Evolutionary conservation across 2,888 invertebrate genomes (phyloP), one percentile per base, ranked within the genome.

Genomic region (Hirtodrosophila confusa): DNA sequence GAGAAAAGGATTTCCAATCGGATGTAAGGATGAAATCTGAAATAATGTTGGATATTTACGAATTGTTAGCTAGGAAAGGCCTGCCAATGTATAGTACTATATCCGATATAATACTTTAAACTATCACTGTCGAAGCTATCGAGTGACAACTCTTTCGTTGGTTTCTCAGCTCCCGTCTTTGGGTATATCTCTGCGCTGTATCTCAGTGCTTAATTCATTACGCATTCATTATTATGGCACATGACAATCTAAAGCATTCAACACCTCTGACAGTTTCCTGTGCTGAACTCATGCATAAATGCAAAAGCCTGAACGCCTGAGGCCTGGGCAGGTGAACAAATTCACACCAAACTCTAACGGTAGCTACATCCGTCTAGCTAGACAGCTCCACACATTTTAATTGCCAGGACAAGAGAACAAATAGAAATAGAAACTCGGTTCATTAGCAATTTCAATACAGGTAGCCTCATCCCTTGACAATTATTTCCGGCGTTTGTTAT

Each of bases 291-390:
- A 76, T 73, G 56, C 45, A 77, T 77, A 58, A 58, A 74, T 74
- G 74, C 68, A 71, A 65, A 62, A 51, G 37, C 8, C 4, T 12
- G 6, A 23, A 4, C n/a, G 2, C 17, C 17, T 17, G 17, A n/a
- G 29, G n/a, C 17, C 37, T 4, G n/a, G 17, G 40, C 70, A 69
- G 78, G 86, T 87, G 80, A 78, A 78, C 66, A 85, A 78, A 80
- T 87, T 80, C 88, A 80, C 88, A 87, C 80, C 63, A 41, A 37
- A 37, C 55, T 62, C 78, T 85, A 82, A 82, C 88, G 80, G 80
- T 82, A 82, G 83, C 68, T 55, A 78, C 86, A 78, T 85, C 87
- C 87, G 84, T 61, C 23, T 40, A 17, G 29, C 40, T 27, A 33
- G 33, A 43, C 54, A 58, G 56, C 50, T 43, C 48, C 33, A 49